Evolutionary conservation across 2,888 invertebrate genomes (phyloP), one percentile per base, ranked within the genome.

Genomic region (Mesorhabditis sp.): DNA sequence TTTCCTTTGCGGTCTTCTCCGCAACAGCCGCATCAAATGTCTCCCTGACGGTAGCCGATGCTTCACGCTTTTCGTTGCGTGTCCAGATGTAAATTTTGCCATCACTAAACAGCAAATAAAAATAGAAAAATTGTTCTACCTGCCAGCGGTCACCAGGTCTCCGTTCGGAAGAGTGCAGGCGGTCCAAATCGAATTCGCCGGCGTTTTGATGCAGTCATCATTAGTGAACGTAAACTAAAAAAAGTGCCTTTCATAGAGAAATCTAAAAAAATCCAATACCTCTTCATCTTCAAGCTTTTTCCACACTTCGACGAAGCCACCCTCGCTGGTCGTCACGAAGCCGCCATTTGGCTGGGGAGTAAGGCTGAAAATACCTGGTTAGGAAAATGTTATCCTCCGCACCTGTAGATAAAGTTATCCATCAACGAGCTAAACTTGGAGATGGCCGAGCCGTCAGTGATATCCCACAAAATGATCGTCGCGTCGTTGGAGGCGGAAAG

Each of bases 401-500:
- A 81, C 80, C 77, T 75, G 71, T 82, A 84, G 62, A 82, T 82
- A 69, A 76, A 84, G 42, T 83, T 79, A 10, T 79, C 80, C 7
- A 72, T 65, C 6, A 70, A 15, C 3, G 82, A 74, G 13, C 70
- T 58, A 63, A 79, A 76, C n/a, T 68, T 69, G 61, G 90, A 90
- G 5, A 93, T 86, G 84, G 92, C 92, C 79, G 91, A 91, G 43
- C 94, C 94, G 66, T 90, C 89, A 70, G 90, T 90, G 4, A 91
- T 90, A 68, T 87, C 87, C 97, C 97, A 98, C 68, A 91, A 89
- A 77, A 91, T 90, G 64, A 97, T 90, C 0, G 91, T 90, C 0
- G 93, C 92, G 88, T 98, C 97, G 87, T 98, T 98, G 43, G 93
- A 91, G 85, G 93, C 93, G 65, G 95, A 94, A 1, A 95, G 87